Evolutionary conservation across 2,797 vertebrate species (phyloP).

Genomic region (Thalassophryne amazonica): DNA sequence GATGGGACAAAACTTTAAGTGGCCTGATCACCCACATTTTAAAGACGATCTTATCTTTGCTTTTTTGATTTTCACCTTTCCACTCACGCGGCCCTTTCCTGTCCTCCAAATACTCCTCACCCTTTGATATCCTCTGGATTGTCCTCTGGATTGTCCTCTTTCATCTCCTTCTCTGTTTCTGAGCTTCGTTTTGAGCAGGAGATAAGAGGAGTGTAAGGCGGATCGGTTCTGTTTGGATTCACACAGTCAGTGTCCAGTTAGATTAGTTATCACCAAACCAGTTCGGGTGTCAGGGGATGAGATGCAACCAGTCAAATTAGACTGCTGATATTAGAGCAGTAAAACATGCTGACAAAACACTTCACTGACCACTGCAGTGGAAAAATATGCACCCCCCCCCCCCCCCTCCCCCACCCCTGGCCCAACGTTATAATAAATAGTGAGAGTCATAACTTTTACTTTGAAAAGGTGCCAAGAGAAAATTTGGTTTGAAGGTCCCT

Average conservation of each 20-base stretch:
- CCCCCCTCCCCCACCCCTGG: no score
- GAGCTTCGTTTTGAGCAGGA: background rate
- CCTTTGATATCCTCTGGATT: background rate
- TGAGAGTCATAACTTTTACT: no score
- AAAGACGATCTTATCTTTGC: no score
- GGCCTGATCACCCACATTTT: no score
- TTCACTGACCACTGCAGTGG: slow-evolving; percentile 12
- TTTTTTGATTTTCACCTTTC: background rate
- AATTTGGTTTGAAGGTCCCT: no score
- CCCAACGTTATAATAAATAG: no score
- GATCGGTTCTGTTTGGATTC: slow-evolving; percentile 21
- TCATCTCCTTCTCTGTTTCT: background rate
- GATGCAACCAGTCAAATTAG: slow-evolving; percentile 7
- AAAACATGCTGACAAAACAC: slow-evolving; percentile 39
- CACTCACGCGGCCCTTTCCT: background rate
- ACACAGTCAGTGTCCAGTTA: slow-evolving; percentile 49
- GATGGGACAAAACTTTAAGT: no score
- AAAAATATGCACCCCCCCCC: no score
- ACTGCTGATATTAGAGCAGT: slow-evolving; percentile 16
- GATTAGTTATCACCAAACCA: slow-evolving; percentile 41
- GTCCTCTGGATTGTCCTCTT: background rate
- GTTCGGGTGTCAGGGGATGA: slow-evolving; percentile 36
- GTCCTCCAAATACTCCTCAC: background rate
- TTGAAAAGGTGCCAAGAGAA: no score
- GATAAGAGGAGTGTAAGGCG: slow-evolving; percentile 7